Base-by-base conservation (phyloP, 1,140 invertebrate genomes). In the Nasonia longicornis region DNA sequence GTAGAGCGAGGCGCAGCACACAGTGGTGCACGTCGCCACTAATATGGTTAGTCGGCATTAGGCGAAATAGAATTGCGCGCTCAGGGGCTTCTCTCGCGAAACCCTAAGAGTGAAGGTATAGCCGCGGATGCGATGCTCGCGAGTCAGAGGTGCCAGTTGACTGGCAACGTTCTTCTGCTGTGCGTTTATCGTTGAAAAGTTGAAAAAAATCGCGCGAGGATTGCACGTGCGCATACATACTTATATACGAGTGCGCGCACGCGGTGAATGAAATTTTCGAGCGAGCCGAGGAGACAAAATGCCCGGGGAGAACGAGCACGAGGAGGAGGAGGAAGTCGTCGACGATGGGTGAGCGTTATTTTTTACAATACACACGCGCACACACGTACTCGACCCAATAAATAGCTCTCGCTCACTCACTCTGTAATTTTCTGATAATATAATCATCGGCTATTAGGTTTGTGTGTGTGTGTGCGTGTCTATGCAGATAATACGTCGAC, bases 11-110 rank as follows among this genome's bases (percentile, higher is more conserved):
- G 6, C 64, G 64, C 63, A 64, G 63, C 63, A 16, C 63, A 10
- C 26, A 29, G 10, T 26, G 10, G 69, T 31, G 69, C 35, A 71
- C 45, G 66, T 73, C 45, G 58, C 2, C 16, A 26, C 29, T 81
- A 81, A 81, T 81, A 3, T 58, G 29, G 79, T 81, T 81, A 81
- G 69, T 58, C 20, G 66, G 79, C 64, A 81, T 81, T 81, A 81
- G 71, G 58, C 14, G 42, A 75, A 69, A 80, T 75, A 80, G 72
- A 80, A 69, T 80, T 75, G 64, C 22, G 31, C 35, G 12, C 6
- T 31, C 58, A 48, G 16, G 16, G 78, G 78, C 79, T 80, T 80
- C 52, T n/a, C 52, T n/a, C 71, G 64, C 11, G 78, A 80, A 80
- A 48, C 71, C 78, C 26, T 16, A 80, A 48, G 64, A 73, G 73